Evolutionary conservation across 1,140 invertebrate genomes (phyloP).

Genomic region (Piezodorus guildinii): DNA sequence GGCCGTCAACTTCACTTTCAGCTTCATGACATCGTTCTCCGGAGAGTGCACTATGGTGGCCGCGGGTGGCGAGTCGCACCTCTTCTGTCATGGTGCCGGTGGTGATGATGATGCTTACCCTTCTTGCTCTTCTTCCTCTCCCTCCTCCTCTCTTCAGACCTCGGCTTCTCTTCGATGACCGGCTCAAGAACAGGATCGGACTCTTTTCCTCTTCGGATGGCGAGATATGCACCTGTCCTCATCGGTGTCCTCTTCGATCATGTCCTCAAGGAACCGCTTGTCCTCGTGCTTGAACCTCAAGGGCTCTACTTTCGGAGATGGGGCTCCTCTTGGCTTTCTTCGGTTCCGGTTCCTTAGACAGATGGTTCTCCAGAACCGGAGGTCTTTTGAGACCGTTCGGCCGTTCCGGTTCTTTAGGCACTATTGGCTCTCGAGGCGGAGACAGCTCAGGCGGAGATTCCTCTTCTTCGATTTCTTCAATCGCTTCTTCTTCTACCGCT

Average conservation of each 20-base stretch:
- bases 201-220: constrained; percentile 21
- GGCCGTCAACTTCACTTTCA: constrained; percentile 31
- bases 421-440: not conserved
- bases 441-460: not conserved
- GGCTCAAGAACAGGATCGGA: constrained; percentile 23
- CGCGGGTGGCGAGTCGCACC: constrained; percentile 24
- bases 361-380: not conserved
- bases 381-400: constrained; percentile 1
- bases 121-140: constrained; percentile 26
- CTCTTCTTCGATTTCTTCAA: constrained; percentile 9
- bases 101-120: constrained; percentile 31
- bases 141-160: constrained; percentile 20
- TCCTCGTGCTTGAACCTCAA: constrained; percentile 16
- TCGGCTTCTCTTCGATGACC: constrained; percentile 22
- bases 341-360: not conserved
- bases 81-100: constrained; percentile 25
- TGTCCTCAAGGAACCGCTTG: constrained; percentile 16
- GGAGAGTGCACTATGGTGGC: constrained; percentile 30
- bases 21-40: constrained; percentile 30
- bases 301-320: not conserved
- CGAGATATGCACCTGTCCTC: constrained; percentile 16
- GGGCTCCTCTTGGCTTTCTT: not conserved
- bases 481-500: not conserved
- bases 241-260: constrained; percentile 25
- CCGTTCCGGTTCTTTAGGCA: not conserved